Conservation (phyloP, 2,888 invertebrate genomes). For the Glyphotaelius pellucidus region DNA sequence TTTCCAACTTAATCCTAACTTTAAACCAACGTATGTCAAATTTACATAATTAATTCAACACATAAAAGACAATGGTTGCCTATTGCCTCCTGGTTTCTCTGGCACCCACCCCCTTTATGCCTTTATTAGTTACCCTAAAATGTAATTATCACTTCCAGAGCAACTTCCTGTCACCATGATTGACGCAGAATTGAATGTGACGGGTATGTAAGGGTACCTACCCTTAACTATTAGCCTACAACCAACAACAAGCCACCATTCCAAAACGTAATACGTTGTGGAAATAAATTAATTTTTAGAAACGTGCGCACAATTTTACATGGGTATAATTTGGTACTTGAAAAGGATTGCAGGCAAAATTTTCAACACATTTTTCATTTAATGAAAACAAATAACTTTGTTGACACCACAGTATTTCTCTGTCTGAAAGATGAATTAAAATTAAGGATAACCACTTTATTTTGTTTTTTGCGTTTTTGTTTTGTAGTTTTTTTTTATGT, state of each 20-base stretch:
- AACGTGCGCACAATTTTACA: neutral
- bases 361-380: too few species aligned
- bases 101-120: neutral
- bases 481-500: too few species aligned
- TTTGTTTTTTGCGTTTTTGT: too few species aligned
- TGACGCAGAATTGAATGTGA: slow-evolving; percentile 48
- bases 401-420: too few species aligned
- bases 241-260: neutral
- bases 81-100: neutral
- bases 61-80: neutral
- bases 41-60: slow-evolving; percentile 18
- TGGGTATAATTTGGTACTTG: neutral
- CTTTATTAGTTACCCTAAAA: slow-evolving; percentile 49
- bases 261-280: neutral
- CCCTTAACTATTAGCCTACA: neutral
- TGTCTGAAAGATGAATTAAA: too few species aligned
- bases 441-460: too few species aligned
- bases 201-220: neutral
- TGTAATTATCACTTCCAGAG: slow-evolving; percentile 49
- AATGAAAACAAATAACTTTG: too few species aligned
- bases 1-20: neutral
- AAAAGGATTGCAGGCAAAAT: neutral
- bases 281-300: slow-evolving; percentile 27
- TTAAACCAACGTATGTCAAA: neutral
- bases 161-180: slow-evolving; percentile 49